These are phyloP conservation scores for Parnassius apollo DNA, from an alignment of 2,888 invertebrate genomes.

Conservation along the genomic window DNA sequence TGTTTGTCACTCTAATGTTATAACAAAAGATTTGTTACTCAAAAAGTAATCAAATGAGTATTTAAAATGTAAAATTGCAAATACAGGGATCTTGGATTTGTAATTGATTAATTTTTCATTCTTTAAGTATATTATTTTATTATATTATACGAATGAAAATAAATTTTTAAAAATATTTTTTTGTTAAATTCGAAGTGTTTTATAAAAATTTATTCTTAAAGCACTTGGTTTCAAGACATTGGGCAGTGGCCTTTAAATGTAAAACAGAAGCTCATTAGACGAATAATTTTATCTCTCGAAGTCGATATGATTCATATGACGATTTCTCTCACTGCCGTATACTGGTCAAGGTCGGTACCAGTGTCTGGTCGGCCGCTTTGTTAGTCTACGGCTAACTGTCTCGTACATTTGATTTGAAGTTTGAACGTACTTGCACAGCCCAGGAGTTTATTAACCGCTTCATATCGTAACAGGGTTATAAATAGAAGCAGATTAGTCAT, in stretches of 20 bases:
- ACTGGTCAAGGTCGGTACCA: slow-evolving; percentile 68
- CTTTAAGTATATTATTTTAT: background rate
- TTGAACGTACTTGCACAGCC: slow-evolving; percentile 25
- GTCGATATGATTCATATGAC: slow-evolving; percentile 54
- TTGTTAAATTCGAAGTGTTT: background rate
- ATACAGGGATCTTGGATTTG: too few relatives aligned
- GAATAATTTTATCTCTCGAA: slow-evolving; percentile 35
- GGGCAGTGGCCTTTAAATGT: slow-evolving; percentile 20
- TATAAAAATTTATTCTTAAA: background rate
- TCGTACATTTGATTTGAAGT: slow-evolving; percentile 27
- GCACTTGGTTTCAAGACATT: slow-evolving; percentile 11
- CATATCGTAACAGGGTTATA: slow-evolving; percentile 31
- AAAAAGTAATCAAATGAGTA: too few relatives aligned
- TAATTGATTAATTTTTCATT: background rate
- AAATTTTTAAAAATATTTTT: too few relatives aligned
- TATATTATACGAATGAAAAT: too few relatives aligned
- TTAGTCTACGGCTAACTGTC: slow-evolving; percentile 36
- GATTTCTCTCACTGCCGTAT: slow-evolving; percentile 63
- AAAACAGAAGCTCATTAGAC: slow-evolving; percentile 33
- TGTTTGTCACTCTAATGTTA: too few relatives aligned
- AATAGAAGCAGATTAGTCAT: slow-evolving; percentile 32
- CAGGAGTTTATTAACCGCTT: slow-evolving; percentile 36
- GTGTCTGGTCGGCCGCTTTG: slow-evolving; percentile 26
- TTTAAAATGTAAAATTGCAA: too few relatives aligned
- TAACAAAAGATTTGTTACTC: too few relatives aligned